A percentile compares a stretch with the other conserved stretches of the same genome.
These are phyloP conservation scores for Aythya baeri DNA, from an alignment of 2,113 vertebrate species.

Conservation along the genomic window DNA sequence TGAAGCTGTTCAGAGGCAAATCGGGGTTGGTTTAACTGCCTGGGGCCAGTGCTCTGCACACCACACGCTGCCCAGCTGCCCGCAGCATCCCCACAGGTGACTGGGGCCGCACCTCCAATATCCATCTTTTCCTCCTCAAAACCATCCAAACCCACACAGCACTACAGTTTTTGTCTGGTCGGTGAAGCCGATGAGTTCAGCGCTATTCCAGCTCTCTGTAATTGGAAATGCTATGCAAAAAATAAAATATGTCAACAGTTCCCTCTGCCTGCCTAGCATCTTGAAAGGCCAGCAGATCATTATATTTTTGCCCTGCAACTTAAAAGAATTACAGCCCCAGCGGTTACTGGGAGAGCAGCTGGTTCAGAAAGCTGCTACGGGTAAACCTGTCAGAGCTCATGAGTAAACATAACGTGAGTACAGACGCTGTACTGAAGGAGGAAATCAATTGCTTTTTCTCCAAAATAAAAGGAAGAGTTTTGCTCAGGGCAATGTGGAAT, in stretches of 20 bases:
- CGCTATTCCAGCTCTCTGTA: background rate
- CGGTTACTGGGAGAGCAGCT: constrained; percentile 19
- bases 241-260: constrained; percentile 16
- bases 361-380: constrained; percentile 48
- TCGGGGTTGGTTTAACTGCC: too few species aligned
- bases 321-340: constrained; percentile 29
- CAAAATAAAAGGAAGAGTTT: constrained; percentile 72
- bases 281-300: background rate
- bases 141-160: background rate
- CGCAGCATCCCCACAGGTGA: background rate
- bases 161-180: background rate
- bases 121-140: background rate
- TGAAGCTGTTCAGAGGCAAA: background rate
- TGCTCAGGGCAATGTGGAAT: constrained; percentile 71
- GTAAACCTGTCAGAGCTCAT: constrained; percentile 62
- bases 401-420: constrained; percentile 63
- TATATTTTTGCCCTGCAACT: background rate
- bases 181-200: background rate
- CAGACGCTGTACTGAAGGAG: constrained; percentile 14
- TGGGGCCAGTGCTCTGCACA: too few species aligned
- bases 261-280: background rate
- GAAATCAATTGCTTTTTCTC: constrained; percentile 61
- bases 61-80: too few species aligned
- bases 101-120: background rate
- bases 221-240: constrained; percentile 41